phyloP scores from a whole-genome alignment of 2,888 invertebrate species.

The Epinotia bilunana region DNA sequence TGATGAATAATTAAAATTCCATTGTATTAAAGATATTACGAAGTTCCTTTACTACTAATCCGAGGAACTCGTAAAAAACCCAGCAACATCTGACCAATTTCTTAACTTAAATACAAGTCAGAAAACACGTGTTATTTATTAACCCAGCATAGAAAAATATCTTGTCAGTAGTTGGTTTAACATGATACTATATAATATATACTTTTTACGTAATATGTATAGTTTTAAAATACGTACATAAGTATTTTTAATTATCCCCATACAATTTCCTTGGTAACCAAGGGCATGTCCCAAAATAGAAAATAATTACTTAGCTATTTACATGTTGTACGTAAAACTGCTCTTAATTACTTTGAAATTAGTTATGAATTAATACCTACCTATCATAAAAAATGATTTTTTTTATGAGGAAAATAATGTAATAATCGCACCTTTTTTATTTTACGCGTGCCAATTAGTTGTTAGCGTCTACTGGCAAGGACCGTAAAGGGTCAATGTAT shows the following conservation, averaged over 20 bases:
- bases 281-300: too few relatives aligned
- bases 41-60: neutral
- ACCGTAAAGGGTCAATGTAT: neutral
- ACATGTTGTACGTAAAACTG: too few relatives aligned
- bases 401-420: neutral
- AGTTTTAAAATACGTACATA: too few relatives aligned
- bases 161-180: too few relatives aligned
- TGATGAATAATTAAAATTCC: slow-evolving; percentile 15
- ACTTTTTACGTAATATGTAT: too few relatives aligned
- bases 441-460: neutral
- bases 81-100: neutral
- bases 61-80: neutral
- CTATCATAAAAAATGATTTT: neutral
- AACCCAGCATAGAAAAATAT: neutral
- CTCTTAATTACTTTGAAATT: too few relatives aligned
- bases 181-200: too few relatives aligned
- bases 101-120: neutral
- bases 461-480: neutral
- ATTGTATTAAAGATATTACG: slow-evolving; percentile 1
- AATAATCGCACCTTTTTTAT: neutral
- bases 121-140: slow-evolving; percentile 3
- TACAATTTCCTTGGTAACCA: too few relatives aligned
- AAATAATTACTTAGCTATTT: too few relatives aligned
- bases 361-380: neutral
- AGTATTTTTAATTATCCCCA: too few relatives aligned